Base-by-base conservation (phyloP, 2,888 invertebrate genomes). In the Petrolisthes manimaculis region DNA sequence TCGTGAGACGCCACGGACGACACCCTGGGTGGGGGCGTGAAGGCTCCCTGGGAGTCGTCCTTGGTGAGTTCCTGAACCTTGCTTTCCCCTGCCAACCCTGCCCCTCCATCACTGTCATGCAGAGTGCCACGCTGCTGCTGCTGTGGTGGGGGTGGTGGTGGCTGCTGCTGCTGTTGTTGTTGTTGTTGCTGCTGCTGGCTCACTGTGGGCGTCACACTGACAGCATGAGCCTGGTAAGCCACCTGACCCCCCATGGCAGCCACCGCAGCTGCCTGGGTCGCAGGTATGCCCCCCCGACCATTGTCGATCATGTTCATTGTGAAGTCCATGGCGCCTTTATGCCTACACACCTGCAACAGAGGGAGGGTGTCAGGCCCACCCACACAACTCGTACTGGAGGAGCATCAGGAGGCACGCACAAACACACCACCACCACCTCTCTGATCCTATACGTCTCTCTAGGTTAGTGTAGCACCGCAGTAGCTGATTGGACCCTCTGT, bases 241-340 rank as follows among this genome's bases (percentile, higher is more conserved):
- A 89, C 90, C 77, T 89, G 81, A 69, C 89, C 89, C 61, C 90
- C 90, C 90, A 91, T 91, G 83, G 89, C 89, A 80, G 89, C 89
- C 77, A 89, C 89, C n/a, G 89, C 89, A 78, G 89, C 86, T 56
- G 88, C 89, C 83, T 90, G 90, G 6, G 89, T 83, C 54, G 88
- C 88, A 61, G 89, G 84, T 75, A 89, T 88, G 69, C 37, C 37
- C 37, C 84, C 84, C 82, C 90, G 83, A 71, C 89, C 90, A 88
- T 83, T 90, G 80, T 90, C 90, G 87, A 91, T 89, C 90, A 91
- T 89, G 84, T 91, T 89, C 89, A 91, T 88, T 77, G 90, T 88
- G 88, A 91, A 91, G 88, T 91, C 89, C 90, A 91, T 91, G 82
- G 78, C 84, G 78, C 84, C 87, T 89, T 83, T 83, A 81, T 83